Base-by-base conservation (phyloP, 2,888 invertebrate genomes). In the Parnassius orleans region DNA sequence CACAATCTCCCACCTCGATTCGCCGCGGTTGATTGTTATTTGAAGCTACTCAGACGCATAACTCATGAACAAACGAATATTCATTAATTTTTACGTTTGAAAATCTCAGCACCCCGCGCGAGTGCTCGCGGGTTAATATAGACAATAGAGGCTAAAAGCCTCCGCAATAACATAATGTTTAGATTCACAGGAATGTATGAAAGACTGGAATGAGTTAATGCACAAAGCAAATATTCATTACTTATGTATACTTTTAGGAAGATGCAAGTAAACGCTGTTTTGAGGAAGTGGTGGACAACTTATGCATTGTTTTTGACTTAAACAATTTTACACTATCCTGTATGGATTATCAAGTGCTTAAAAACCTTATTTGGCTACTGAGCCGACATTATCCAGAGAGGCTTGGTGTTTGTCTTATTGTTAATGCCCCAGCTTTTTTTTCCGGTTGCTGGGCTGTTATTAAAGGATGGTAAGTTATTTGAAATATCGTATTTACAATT, bases 271-370 rank as follows among this genome's bases (percentile, higher is more conserved):
- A 94, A 76, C 94, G 93, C 76, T 96, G 96, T 83, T 95, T 95
- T 80, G 96, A 96, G 78, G 95, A 95, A 81, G 95, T 96, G 2
- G 93, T 95, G 15, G 96, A 96, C 83, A 96, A 95, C 76, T 80
- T 96, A 15, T 96, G 96, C 78, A 95, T 96, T 76, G 94, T 96
- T 48, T 96, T 96, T 83, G 96, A 96, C 83, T 82, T 96, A 69
- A 93, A 93, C 68, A 94, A 93, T 69, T 96, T 96, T 77, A 95
- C 95, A 63, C 84, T 95, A 52, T 94, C 93, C 52, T 95, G 95
- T 75, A 96, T 96, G 95, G 96, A 96, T 77, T 96, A 96, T 80
- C 95, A 95, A 80, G 92, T 96, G 65, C 92, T 96, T 12, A 96
- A 96, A 81, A 96, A 95, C 79, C 86, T 96, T 46, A 95, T 96